These are phyloP conservation scores for Ruditapes philippinarum DNA, from an alignment of 1,140 invertebrate species.

Conservation along the genomic window DNA sequence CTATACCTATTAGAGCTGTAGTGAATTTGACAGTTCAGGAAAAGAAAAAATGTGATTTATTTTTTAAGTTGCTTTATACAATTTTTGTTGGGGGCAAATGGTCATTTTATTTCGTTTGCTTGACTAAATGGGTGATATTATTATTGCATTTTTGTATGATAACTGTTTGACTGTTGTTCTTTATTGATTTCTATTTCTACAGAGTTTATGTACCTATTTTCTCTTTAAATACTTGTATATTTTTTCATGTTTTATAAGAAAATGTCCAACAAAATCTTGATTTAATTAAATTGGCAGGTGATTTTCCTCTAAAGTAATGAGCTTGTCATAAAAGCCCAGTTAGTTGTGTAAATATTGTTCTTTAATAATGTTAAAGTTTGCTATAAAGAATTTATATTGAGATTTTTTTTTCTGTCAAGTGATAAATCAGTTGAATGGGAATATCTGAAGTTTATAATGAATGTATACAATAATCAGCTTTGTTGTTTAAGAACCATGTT, in stretches of 20 bases:
- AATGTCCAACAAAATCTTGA: not conserved
- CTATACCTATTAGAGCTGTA: not conserved
- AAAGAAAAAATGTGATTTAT: not conserved
- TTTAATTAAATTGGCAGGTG: conserved; percentile 1
- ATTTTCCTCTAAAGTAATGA: not conserved
- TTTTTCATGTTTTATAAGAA: not conserved
- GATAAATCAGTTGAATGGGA: not conserved
- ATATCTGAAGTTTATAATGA: not conserved
- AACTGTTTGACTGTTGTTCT: conserved; percentile 54
- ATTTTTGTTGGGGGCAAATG: conserved; percentile 2
- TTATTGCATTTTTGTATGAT: conserved; percentile 54
- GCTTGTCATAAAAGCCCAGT: not conserved
- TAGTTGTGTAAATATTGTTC: conserved; percentile 3
- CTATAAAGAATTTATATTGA: not conserved
- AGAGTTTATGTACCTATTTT: conserved; percentile 38
- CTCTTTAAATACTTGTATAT: conserved; percentile 18
- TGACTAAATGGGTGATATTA: conserved; percentile 37
- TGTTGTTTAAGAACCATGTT: not conserved
- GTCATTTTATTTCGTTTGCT: not conserved
- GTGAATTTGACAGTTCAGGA: too few species aligned
- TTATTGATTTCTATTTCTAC: conserved; percentile 63
- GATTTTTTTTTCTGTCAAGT: not conserved
- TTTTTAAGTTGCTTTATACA: not conserved
- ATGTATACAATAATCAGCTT: not conserved
- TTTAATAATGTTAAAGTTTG: not conserved